phyloP scores from a whole-genome alignment of 2,113 vertebrate genomes.

The Aleadryas rufinucha region DNA sequence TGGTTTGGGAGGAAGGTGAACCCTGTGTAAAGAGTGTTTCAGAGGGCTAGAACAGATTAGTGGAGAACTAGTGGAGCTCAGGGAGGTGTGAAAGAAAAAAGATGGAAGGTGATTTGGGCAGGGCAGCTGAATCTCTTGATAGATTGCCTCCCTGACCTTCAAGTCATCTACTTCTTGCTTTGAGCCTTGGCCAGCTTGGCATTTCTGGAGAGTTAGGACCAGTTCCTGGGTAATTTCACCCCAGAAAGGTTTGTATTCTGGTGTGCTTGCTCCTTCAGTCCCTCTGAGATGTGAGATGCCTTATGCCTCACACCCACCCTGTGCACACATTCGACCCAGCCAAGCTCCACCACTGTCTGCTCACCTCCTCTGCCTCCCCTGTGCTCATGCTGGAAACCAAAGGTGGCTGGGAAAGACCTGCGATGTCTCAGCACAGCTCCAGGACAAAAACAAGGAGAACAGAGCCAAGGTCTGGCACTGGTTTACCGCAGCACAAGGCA shows the following conservation, averaged over 20 bases:
- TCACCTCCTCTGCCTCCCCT: neutral
- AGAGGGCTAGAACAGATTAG: neutral
- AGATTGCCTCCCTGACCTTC: neutral
- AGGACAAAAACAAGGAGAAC: neutral
- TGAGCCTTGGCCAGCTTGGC: neutral
- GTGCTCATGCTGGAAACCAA: neutral
- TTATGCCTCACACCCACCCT: neutral
- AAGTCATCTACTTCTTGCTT: neutral
- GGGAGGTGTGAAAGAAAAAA: neutral
- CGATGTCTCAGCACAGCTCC: neutral
- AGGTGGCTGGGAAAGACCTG: neutral
- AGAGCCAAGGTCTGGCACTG: neutral
- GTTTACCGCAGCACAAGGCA: neutral
- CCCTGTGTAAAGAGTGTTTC: neutral
- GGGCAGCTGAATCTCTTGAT: neutral
- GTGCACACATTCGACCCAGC: neutral
- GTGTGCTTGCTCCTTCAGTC: neutral
- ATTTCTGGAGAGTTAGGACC: neutral
- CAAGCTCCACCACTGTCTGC: neutral
- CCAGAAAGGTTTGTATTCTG: neutral
- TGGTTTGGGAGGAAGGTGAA: neutral
- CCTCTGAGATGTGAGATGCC: neutral
- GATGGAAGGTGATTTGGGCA: neutral
- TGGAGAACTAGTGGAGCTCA: neutral
- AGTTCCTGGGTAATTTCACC: neutral